phyloP scores from a whole-genome alignment of 2,797 vertebrate genomes.

The Gymnothorax javanicus region DNA sequence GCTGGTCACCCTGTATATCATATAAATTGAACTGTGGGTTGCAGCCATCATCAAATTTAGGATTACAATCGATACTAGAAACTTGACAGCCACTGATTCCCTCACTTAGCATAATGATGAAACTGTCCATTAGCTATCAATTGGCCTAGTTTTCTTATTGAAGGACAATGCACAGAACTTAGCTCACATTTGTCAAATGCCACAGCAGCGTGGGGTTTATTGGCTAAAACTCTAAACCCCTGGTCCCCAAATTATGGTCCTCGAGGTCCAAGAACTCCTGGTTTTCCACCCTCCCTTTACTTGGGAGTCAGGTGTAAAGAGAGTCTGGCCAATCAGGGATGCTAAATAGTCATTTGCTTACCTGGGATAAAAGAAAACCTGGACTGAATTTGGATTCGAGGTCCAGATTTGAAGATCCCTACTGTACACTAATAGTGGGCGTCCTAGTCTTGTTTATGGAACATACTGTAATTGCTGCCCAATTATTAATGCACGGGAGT shows the following conservation, averaged over 20 bases:
- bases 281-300: too few relatives aligned
- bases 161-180: neutral
- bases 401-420: too few relatives aligned
- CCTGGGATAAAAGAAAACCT: too few relatives aligned
- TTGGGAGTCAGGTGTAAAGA: too few relatives aligned
- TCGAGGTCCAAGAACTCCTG: neutral
- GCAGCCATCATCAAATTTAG: constrained; percentile 14
- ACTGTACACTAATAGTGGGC: too few relatives aligned
- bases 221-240: neutral
- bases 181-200: neutral
- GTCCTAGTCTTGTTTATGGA: too few relatives aligned
- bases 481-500: too few relatives aligned
- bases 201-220: neutral
- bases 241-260: neutral
- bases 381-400: too few relatives aligned
- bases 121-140: neutral
- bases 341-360: too few relatives aligned
- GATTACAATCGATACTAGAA: neutral
- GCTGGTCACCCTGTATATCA: constrained; percentile 21
- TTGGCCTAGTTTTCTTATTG: constrained; percentile 5
- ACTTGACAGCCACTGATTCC: constrained; percentile 12
- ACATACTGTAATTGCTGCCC: too few relatives aligned
- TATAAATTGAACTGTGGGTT: constrained; percentile 18
- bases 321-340: too few relatives aligned
- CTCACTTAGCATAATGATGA: constrained; percentile 4